Conservation (phyloP, 2,888 invertebrate species). For the Dermolepida albohirtum region DNA sequence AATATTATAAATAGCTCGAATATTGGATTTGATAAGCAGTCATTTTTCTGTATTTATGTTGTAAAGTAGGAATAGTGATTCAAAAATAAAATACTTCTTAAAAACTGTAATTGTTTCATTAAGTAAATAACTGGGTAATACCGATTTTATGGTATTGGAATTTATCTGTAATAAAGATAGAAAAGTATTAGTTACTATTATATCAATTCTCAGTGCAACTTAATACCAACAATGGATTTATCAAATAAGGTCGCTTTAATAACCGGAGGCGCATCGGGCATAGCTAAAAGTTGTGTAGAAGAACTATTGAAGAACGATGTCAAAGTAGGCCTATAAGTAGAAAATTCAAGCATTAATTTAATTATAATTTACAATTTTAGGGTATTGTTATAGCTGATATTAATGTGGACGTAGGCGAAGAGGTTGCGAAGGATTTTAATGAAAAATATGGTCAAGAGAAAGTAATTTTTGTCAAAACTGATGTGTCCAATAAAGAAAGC, state of each 20-base stretch:
- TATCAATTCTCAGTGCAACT: too few relatives aligned
- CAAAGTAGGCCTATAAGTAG: conserved; percentile 39
- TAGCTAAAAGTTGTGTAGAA: conserved; percentile 49
- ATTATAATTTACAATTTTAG: conserved; percentile 8
- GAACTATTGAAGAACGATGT: conserved; percentile 48
- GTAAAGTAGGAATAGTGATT: too few relatives aligned
- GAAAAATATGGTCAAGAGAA: conserved; percentile 22
- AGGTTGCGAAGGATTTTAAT: conserved; percentile 13
- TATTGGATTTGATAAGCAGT: too few relatives aligned
- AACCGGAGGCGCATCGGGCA: conserved; percentile 53
- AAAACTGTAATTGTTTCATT: too few relatives aligned
- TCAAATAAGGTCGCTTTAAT: conserved; percentile 51
- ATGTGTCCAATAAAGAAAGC: conserved; percentile 40
- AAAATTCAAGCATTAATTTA: background rate
- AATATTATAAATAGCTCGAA: too few relatives aligned
- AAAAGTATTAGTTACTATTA: too few relatives aligned
- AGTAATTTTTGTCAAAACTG: conserved; percentile 35
- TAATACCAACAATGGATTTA: conserved; percentile 1
- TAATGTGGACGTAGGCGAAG: conserved; percentile 30
- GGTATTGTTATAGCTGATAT: conserved; percentile 41
- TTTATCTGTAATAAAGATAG: too few relatives aligned
- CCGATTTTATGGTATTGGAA: too few relatives aligned
- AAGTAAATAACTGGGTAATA: too few relatives aligned
- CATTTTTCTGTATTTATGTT: too few relatives aligned
- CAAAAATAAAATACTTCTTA: too few relatives aligned